A percentile compares a stretch with the other conserved stretches of the same genome.
Conservation (phyloP, 1,140 invertebrate species). For the Cecropterus lyciades region DNA sequence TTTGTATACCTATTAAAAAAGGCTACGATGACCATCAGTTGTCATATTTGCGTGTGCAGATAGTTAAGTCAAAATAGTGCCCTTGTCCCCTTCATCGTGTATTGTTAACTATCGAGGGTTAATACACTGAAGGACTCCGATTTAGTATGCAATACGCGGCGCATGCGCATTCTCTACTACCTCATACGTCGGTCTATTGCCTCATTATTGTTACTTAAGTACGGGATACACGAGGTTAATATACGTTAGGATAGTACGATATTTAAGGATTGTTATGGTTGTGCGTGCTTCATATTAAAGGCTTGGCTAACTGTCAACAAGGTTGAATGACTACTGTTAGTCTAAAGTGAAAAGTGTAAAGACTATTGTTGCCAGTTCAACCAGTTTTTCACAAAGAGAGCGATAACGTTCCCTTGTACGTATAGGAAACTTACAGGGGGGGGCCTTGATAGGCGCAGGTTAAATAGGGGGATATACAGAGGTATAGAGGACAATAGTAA, state of each 20-base stretch:
- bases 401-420: too few relatives aligned
- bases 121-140: constrained; percentile 23
- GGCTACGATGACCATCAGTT: too few relatives aligned
- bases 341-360: too few relatives aligned
- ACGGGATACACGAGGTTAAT: constrained; percentile 19
- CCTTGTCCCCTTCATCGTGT: background rate
- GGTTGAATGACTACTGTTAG: background rate
- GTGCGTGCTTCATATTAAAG: background rate
- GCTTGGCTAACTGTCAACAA: background rate
- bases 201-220: constrained; percentile 26
- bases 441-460: too few relatives aligned
- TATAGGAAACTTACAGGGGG: too few relatives aligned
- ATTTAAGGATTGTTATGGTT: constrained; percentile 5
- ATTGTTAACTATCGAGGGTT: constrained; percentile 18
- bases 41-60: background rate
- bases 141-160: constrained; percentile 23
- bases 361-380: too few relatives aligned
- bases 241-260: constrained; percentile 2
- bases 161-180: constrained; percentile 23
- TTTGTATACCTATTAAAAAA: too few relatives aligned
- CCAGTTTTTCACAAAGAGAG: too few relatives aligned
- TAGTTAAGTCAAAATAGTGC: background rate
- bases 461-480: too few relatives aligned
- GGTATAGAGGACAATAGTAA: too few relatives aligned
- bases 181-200: constrained; percentile 18